Conservation (phyloP, 1,140 invertebrate species). For the Potamilus streckersoni region DNA sequence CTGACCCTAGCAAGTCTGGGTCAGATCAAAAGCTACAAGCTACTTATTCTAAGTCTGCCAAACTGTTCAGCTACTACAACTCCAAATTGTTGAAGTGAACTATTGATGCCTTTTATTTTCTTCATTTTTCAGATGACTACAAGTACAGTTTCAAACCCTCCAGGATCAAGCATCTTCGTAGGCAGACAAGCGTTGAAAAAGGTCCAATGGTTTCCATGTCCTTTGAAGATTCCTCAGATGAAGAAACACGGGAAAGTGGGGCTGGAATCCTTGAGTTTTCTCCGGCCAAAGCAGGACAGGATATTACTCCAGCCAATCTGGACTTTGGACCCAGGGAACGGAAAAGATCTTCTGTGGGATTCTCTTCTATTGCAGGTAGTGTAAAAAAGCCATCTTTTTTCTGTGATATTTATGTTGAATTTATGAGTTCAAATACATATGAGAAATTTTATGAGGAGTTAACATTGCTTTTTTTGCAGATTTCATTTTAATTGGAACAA, state of each 20-base stretch:
- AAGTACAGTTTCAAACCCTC: slow-evolving; percentile 39
- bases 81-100: background rate
- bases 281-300: slow-evolving; percentile 88
- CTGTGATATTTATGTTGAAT: background rate
- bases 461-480: background rate
- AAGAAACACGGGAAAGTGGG: slow-evolving; percentile 65
- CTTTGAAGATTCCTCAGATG: slow-evolving; percentile 57
- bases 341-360: slow-evolving; percentile 68
- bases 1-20: background rate
- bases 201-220: slow-evolving; percentile 49
- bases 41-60: background rate
- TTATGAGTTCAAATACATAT: background rate
- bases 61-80: too few species aligned
- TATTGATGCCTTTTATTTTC: background rate
- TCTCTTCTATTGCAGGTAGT: slow-evolving; percentile 67
- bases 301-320: slow-evolving; percentile 82
- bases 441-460: background rate
- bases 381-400: background rate
- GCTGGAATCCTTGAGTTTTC: slow-evolving; percentile 81
- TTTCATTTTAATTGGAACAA: too few species aligned
- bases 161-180: slow-evolving; percentile 27
- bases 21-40: background rate
- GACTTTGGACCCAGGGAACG: slow-evolving; percentile 74
- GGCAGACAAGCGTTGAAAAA: slow-evolving; percentile 22
- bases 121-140: slow-evolving; percentile 18